Conservation (phyloP, 1,140 invertebrate genomes). For the Bemisia tabaci region DNA sequence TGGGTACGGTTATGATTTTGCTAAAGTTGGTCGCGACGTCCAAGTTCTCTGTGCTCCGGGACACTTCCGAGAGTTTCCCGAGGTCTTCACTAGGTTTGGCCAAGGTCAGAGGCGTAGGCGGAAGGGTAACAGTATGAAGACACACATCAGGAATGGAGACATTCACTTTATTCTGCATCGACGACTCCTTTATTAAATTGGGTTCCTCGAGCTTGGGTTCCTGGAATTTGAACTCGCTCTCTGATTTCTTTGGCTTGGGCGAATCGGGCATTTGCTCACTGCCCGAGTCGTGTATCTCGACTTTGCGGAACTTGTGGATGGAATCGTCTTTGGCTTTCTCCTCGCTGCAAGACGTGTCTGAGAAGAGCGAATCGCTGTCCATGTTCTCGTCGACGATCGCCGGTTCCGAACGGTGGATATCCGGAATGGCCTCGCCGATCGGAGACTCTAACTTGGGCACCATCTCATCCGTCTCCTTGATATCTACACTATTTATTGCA, state of each 20-base stretch:
- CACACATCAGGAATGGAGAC: conserved; percentile 20
- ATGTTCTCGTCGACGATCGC: conserved; percentile 34
- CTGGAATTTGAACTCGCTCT: neutral
- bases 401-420: neutral
- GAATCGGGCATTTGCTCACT: conserved; percentile 46
- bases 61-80: too few relatives aligned
- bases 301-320: conserved; percentile 32
- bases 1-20: conserved; percentile 21
- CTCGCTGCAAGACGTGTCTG: neutral
- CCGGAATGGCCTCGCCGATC: neutral
- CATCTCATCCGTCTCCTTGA: conserved; percentile 12
- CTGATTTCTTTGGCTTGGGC: conserved; percentile 19
- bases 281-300: conserved; percentile 49
- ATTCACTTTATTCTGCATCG: conserved; percentile 16
- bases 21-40: conserved; percentile 4
- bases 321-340: neutral
- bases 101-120: neutral
- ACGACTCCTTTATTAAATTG: neutral
- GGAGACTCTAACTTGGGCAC: neutral
- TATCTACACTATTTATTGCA: neutral
- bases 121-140: conserved; percentile 1
- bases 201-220: neutral
- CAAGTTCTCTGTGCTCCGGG: neutral
- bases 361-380: conserved; percentile 40
- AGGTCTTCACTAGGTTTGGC: neutral